These are phyloP conservation scores for Acrocephalus kingi DNA, from an alignment of 2,113 vertebrate species.

Conservation along the genomic window DNA sequence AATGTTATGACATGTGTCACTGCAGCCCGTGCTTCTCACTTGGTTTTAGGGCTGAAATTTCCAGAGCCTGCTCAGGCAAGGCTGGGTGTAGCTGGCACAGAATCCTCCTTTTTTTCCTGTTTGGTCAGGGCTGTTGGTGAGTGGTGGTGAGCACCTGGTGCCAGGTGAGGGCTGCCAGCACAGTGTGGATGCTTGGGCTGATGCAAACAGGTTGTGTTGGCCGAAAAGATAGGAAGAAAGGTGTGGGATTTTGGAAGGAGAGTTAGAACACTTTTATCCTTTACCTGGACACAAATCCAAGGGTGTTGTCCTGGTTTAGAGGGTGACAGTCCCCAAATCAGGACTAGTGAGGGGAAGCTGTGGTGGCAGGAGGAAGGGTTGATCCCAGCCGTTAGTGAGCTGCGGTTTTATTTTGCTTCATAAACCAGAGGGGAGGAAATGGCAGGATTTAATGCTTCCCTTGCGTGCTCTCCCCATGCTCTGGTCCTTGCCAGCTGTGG, in stretches of 20 bases:
- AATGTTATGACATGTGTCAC: conserved; percentile 1
- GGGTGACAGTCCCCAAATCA: background rate
- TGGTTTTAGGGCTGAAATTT: background rate
- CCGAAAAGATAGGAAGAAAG: no score
- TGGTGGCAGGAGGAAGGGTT: background rate
- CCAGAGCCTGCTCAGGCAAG: background rate
- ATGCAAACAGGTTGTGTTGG: background rate
- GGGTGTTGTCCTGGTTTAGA: background rate
- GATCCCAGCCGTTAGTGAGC: background rate
- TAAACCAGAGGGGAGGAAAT: background rate
- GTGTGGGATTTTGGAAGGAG: background rate
- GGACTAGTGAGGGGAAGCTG: background rate
- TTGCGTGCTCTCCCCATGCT: rapidly evolving
- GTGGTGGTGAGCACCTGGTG: background rate
- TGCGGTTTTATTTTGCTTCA: background rate
- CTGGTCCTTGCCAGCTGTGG: background rate
- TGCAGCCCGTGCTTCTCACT: background rate
- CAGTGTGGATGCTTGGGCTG: background rate
- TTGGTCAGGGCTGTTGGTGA: background rate
- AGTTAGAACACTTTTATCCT: background rate
- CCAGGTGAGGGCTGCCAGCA: background rate
- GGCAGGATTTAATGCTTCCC: background rate
- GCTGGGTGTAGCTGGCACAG: background rate
- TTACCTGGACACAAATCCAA: background rate
- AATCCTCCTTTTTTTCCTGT: rapidly evolving